Evolutionary conservation across 2,888 invertebrate genomes (phyloP).

Genomic region (Drosophila hamatofila): DNA sequence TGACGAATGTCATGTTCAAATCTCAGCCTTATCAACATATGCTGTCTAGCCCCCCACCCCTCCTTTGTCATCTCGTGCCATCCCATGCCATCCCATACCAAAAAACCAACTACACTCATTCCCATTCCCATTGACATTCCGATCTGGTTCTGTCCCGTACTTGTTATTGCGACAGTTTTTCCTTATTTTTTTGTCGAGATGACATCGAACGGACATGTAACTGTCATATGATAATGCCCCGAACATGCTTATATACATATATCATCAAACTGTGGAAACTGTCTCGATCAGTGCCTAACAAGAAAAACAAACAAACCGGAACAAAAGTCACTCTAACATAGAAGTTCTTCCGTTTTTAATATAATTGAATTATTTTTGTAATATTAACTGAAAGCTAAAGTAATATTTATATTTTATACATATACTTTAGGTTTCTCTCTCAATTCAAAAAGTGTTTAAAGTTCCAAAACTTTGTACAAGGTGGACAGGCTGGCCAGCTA

Average conservation of each 20-base stretch:
- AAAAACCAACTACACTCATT: background rate
- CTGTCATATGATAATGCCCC: conserved; percentile 37
- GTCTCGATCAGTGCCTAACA: conserved; percentile 10
- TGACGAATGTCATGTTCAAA: conserved; percentile 41
- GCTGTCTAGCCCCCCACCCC: conserved; percentile 2
- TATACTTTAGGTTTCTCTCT: too few species aligned
- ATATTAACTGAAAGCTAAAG: background rate
- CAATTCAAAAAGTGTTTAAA: too few species aligned
- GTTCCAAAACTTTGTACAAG: too few species aligned
- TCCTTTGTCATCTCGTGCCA: background rate
- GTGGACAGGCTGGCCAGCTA: too few species aligned
- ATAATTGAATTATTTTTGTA: background rate
- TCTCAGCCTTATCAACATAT: conserved; percentile 34
- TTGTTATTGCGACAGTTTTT: conserved; percentile 32
- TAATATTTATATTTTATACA: too few species aligned
- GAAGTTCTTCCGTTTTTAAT: too few species aligned
- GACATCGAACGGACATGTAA: conserved; percentile 42
- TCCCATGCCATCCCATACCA: background rate
- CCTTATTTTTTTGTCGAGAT: conserved; percentile 15
- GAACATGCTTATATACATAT: background rate
- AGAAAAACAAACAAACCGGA: conserved; percentile 8
- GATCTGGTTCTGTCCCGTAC: conserved; percentile 45
- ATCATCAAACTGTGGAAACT: background rate
- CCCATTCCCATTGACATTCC: background rate
- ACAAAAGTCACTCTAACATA: background rate